Evolutionary conservation across 1,140 invertebrate species (phyloP), one percentile per base, ranked within the genome.

Genomic region (Eufriesea mexicana): DNA sequence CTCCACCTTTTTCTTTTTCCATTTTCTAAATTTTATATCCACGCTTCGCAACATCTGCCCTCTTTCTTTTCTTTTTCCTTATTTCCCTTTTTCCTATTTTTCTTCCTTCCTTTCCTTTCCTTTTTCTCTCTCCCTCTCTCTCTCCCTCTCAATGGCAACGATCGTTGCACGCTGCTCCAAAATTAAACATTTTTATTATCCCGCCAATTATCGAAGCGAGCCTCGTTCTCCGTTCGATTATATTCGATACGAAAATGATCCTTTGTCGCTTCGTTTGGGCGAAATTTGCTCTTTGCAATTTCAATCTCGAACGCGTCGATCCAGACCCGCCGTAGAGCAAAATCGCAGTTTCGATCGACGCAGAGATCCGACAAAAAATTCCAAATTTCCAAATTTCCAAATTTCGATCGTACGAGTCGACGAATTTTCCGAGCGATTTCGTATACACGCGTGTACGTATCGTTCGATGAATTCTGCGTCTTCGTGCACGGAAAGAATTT

Each of bases 1-100:
- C 20, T 54, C 62, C 49, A 88, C 42, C 47, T 59, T 42, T 49
- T 51, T 47, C 55, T 28, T n/a, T 20, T 23, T 14, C 42, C 20
- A 28, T 79, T 70, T 83, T 47, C 54, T 45, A 42, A 61, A 66
- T 79, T 59, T 62, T 57, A 70, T 85, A 85, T 78, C 79, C 74
- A 20, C 55, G 55, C 5, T 23, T 57, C 55, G 6, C 7, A 5
- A 23, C n/a, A 1, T 12, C 47, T 49, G 0, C 47, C 49, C 10
- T 14, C 8, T 2, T 51, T 6, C 5, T n/a, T 61, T 25, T n/a
- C 5, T 2, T 16, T 59, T 61, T 25, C n/a, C 71, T 42, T n/a
- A n/a, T n/a, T n/a, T n/a, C n/a, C n/a, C n/a, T n/a, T n/a, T n/a
- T n/a, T n/a, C n/a, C n/a, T n/a, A n/a, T n/a, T n/a, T 77, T 81